Percentiles rank a stretch among this genome's conserved stretches.
phyloP scores from a whole-genome alignment of 1,140 invertebrate genomes.

The Apis cerana region DNA sequence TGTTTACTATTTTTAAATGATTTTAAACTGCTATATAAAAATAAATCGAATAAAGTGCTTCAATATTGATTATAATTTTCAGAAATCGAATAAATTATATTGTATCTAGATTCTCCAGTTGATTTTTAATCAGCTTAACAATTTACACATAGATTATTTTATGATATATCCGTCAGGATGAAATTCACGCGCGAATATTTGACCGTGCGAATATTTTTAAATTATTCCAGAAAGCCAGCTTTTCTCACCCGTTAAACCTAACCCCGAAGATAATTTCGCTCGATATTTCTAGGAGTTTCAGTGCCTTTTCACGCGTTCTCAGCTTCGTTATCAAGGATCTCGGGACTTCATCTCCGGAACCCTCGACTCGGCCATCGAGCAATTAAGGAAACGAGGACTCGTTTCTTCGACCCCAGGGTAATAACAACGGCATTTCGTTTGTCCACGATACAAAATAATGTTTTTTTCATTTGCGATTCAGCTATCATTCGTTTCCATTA shows the following conservation, averaged over 20 bases:
- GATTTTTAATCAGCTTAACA: not conserved
- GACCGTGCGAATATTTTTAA: not conserved
- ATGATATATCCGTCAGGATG: not conserved
- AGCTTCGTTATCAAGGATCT: not conserved
- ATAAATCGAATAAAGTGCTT: no score
- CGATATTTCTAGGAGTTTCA: conserved; percentile 5
- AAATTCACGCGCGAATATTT: conserved; percentile 1
- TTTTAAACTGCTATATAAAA: no score
- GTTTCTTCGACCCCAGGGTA: conserved; percentile 1
- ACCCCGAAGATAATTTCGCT: not conserved
- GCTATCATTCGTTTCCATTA: not conserved
- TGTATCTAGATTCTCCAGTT: no score
- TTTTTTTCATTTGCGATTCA: not conserved
- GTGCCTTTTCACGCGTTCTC: not conserved
- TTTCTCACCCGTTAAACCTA: not conserved
- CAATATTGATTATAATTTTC: not conserved
- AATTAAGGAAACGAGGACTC: conserved; percentile 5
- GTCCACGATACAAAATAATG: not conserved
- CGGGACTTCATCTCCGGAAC: not conserved
- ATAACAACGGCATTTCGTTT: not conserved
- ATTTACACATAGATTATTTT: not conserved
- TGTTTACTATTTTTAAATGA: no score
- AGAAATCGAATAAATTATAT: not conserved
- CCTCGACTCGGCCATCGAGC: not conserved
- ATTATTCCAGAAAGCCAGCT: not conserved